Evolutionary conservation across 2,888 invertebrate species (phyloP), one percentile per base, ranked within the genome.

Genomic region (Drosophila neotestacea): DNA sequence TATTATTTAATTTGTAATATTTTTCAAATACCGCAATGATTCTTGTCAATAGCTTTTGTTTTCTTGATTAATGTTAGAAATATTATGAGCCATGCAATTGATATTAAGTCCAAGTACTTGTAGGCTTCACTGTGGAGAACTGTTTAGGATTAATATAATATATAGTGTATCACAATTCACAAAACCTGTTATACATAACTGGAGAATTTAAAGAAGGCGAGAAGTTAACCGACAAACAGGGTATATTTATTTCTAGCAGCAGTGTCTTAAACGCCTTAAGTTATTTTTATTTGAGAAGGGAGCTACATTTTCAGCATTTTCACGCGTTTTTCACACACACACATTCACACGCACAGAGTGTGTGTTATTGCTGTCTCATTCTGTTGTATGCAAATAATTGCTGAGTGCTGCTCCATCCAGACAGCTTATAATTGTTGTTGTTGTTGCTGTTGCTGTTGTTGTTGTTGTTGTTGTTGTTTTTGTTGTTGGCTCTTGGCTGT

Each of bases 331-430:
- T 63, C 73, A 47, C 52, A 51, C 60, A 63, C 48, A 50, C 64
- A 39, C 16, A 42, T 27, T 32, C 30, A 30, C 30, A 5, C 30
- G 6, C 30, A 32, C 7, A 32, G 7, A 7, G 6, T 32, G 9
- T n/a, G 39, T 16, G 55, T 41, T 64, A 39, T 47, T 56, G 62
- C 70, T 54, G 54, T 63, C 66, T 63, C 69, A 56, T 66, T 63
- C 60, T 69, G 55, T 58, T 77, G 69, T 88, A 84, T 85, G 88
- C 88, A 84, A 84, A 84, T 88, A 85, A 84, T 81, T 82, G 74
- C 73, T 73, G 70, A 85, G 83, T 85, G 80, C 69, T 82, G 77
- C 65, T 70, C 44, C 66, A 58, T 47, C 59, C 68, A 79, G 60
- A 44, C 44, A 54, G 70, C 71, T 79, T 75, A 75, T 71, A 65